These are phyloP conservation scores for Athalia rosae DNA, from an alignment of 2,888 invertebrate genomes.

Conservation along the genomic window DNA sequence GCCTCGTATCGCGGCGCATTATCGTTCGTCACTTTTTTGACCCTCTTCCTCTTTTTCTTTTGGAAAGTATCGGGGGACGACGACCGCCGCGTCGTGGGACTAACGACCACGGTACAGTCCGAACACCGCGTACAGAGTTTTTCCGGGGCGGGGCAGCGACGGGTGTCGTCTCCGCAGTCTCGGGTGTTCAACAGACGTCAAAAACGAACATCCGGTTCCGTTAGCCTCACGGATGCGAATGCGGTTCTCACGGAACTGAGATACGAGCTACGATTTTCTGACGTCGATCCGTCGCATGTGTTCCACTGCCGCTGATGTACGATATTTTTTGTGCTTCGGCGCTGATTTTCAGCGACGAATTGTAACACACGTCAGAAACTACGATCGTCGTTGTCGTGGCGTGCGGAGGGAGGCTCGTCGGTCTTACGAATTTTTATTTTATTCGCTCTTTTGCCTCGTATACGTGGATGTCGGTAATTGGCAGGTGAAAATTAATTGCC, in stretches of 20 bases:
- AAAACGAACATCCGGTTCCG: constrained; percentile 36
- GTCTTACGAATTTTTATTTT: too few relatives aligned
- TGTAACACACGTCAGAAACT: too few relatives aligned
- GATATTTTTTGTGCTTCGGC: background rate
- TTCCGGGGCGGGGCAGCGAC: background rate
- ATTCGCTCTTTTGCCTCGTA: too few relatives aligned
- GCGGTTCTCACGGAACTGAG: background rate
- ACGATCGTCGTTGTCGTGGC: too few relatives aligned
- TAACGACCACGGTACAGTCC: background rate
- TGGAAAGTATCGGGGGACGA: too few relatives aligned
- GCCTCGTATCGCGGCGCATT: background rate
- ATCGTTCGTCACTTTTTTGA: too few relatives aligned
- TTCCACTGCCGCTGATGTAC: too few relatives aligned
- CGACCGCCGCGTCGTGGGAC: too few relatives aligned
- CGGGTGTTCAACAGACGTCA: constrained; percentile 32
- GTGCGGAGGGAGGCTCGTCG: too few relatives aligned
- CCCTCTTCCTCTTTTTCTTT: too few relatives aligned
- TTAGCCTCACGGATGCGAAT: constrained; percentile 6
- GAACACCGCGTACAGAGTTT: background rate
- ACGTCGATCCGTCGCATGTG: too few relatives aligned
- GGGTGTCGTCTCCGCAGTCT: constrained; percentile 8
- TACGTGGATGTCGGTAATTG: background rate
- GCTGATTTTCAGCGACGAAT: too few relatives aligned
- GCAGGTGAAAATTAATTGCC: background rate
- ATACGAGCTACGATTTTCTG: background rate